Percentiles rank a stretch among this genome's conserved stretches.
These are phyloP conservation scores for Trachelus tabidus DNA, from an alignment of 2,888 invertebrate genomes.

Conservation along the genomic window DNA sequence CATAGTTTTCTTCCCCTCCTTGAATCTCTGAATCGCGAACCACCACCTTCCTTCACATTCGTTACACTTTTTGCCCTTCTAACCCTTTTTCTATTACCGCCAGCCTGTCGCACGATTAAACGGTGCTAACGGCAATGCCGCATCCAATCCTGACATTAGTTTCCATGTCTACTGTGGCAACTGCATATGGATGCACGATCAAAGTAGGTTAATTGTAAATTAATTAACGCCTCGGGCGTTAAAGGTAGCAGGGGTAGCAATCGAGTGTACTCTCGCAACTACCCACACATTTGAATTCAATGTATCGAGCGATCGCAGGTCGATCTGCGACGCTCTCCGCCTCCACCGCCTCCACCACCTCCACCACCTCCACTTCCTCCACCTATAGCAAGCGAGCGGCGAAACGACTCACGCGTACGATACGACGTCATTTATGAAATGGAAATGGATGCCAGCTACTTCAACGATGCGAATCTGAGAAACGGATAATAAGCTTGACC, in stretches of 20 bases:
- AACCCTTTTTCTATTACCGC: background rate
- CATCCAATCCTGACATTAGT: background rate
- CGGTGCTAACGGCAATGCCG: background rate
- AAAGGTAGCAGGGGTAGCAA: background rate
- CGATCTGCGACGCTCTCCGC: no score
- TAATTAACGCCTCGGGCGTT: conserved; percentile 26
- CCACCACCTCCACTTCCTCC: no score
- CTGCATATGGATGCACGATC: conserved; percentile 25
- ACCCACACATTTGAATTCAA: background rate
- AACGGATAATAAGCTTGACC: background rate
- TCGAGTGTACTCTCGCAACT: background rate
- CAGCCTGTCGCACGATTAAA: background rate
- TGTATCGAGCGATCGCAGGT: background rate
- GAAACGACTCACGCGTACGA: no score
- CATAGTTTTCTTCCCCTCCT: background rate
- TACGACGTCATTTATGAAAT: background rate
- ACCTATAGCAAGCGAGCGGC: no score
- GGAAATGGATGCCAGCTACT: no score
- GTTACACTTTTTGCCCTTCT: background rate
- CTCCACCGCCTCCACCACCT: no score
- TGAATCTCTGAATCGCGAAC: background rate
- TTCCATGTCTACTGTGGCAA: background rate
- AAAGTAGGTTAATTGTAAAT: conserved; percentile 33
- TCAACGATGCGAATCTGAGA: no score
- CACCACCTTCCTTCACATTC: no score